A percentile compares a stretch with the other conserved stretches of the same genome.
Conservation (phyloP, 2,888 invertebrate species). For the Harpagoxenus sublaevis region DNA sequence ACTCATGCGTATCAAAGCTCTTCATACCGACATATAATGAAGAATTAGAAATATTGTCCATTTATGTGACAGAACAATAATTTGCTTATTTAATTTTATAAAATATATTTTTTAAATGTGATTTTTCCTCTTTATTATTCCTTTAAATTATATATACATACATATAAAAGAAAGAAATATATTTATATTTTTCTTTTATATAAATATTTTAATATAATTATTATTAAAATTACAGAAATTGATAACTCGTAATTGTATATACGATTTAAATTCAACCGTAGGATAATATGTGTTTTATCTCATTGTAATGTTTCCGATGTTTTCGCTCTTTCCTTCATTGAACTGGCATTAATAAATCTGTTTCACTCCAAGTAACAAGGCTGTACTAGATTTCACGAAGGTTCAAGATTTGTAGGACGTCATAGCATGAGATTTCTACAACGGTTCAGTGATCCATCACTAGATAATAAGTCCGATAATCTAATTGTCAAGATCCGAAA, state of each 20-base stretch:
- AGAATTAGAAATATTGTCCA: neutral
- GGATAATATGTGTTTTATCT: neutral
- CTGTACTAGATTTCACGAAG: slow-evolving; percentile 30
- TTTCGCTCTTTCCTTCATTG: slow-evolving; percentile 3
- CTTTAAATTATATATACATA: neutral
- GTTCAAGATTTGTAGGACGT: slow-evolving; percentile 19
- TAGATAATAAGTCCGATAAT: neutral
- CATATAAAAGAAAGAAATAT: neutral
- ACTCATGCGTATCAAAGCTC: neutral
- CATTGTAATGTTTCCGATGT: neutral
- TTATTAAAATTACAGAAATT: neutral
- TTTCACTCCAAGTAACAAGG: neutral
- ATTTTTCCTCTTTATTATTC: neutral
- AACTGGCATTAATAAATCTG: neutral
- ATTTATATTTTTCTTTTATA: neutral
- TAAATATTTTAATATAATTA: neutral
- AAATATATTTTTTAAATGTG: neutral
- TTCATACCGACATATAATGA: neutral
- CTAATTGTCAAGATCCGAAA: neutral
- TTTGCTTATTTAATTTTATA: neutral
- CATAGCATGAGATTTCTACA: neutral
- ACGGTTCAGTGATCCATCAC: slow-evolving; percentile 11
- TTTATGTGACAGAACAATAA: neutral
- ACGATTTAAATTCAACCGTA: neutral
- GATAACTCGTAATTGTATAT: neutral